phyloP scores from a whole-genome alignment of 2,888 invertebrate species.

The Tenthredo distinguenda region DNA sequence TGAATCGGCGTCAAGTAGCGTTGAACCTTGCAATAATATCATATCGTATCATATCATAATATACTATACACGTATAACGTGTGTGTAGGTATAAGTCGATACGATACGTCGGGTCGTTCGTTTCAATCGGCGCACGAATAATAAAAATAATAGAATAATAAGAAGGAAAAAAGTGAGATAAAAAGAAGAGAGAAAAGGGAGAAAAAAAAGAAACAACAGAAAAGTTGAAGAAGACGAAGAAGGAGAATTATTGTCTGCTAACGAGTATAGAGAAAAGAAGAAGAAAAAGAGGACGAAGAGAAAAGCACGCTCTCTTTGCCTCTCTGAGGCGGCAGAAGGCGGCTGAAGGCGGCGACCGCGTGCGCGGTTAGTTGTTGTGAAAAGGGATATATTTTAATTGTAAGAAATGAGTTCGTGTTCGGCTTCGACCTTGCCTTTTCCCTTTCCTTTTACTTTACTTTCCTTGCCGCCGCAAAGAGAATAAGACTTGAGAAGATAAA shows the following conservation, averaged over 20 bases:
- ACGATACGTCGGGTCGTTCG: background rate
- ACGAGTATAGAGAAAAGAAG: background rate
- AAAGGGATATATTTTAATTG: constrained; percentile 5
- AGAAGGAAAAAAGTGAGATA: background rate
- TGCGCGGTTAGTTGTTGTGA: background rate
- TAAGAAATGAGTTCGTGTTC: constrained; percentile 11
- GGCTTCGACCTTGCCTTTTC: background rate
- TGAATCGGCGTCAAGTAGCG: background rate
- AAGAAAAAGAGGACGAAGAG: background rate
- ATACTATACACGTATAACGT: background rate
- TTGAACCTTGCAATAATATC: constrained; percentile 2
- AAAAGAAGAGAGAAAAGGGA: background rate
- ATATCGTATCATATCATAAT: background rate
- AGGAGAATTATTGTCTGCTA: background rate
- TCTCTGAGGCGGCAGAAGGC: background rate
- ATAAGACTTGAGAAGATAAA: background rate
- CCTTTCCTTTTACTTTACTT: background rate
- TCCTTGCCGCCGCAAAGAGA: background rate
- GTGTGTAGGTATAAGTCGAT: background rate
- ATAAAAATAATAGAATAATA: background rate
- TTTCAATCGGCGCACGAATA: background rate
- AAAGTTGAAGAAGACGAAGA: background rate
- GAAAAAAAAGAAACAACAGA: background rate
- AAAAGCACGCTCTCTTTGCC: too few relatives aligned
- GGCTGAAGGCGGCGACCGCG: background rate